Base-by-base conservation (phyloP, 1,140 invertebrate species). In the Drosophila pandora region DNA sequence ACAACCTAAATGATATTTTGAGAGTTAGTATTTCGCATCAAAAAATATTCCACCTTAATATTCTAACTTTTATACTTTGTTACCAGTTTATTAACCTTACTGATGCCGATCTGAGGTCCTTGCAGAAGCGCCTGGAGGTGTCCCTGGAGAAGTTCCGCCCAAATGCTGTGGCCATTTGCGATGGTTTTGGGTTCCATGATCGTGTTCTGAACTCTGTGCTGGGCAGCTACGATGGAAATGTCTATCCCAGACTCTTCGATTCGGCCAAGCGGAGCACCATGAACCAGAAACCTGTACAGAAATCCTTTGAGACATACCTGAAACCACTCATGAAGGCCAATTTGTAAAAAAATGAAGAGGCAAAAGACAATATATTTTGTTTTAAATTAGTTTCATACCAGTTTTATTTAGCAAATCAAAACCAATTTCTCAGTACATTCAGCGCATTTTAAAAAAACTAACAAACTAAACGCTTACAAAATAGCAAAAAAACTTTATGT, bases 121-220 rank as follows among this genome's bases (percentile, higher is more conserved):
- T 97, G 17, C 95, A 97, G 80, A 82, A 92, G 7, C 94, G 94
- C 48, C 90, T 97, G 48, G 95, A 96, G 74, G 92, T 94, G 8
- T 91, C 96, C 8, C 92, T 99, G 48, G 87, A 91, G 2, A 88
- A 93, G 9, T 93, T 99, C n/a, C 94, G 98, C 61, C 96, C 96
- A 2, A 96, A 99, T 92, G 97, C 96, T 5, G 95, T 99, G 0
- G 95, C 95, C 8, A 93, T 99, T 6, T 97, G 98, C 0, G 98
- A 99, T 92, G 95, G 96, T 3, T 99, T 98, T 76, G 97, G 98
- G 90, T 94, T 97, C 52, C 93, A 94, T n/a, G 98, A 99, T 90
- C 94, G 95, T 78, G 94, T 97, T 41, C 91, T 99, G 1, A 93
- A 94, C 30, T 98, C 97, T 5, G 95, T 96, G 1, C 91, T 99